Evolutionary conservation across 1,140 invertebrate genomes (phyloP), one percentile per base, ranked within the genome.

Genomic region (Eciton burchellii): DNA sequence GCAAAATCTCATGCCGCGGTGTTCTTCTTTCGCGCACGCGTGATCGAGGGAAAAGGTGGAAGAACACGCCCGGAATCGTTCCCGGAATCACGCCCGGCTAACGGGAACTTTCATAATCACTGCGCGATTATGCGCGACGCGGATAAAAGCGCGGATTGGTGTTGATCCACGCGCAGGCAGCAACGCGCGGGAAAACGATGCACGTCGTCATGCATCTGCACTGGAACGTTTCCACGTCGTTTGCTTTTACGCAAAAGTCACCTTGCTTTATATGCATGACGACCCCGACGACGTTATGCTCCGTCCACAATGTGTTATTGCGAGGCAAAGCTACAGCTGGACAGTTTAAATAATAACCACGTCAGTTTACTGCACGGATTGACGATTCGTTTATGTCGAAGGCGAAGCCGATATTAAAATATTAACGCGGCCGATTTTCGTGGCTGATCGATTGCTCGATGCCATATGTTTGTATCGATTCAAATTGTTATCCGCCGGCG

Each of bases 311-410:
- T 59, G 14, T 16, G 26, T n/a, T 45, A 60, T 47, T 60, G 60
- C 1, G 35, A 59, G 47, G 19, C n/a, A 0, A 49, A 19, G 35
- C 0, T 1, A 21, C 43, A 21, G 1, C 35, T 41, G 0, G 19
- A 6, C 41, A 73, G 60, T 73, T 73, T 73, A 5, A 52, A 65
- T 76, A 41, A 76, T 65, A 24, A 47, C 6, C 41, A 21, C 47
- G 3, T 62, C 49, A 1, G 41, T 19, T 49, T 21, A 0, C 0
- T 11, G 12, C 9, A 3, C n/a, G 24, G 47, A 49, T 52, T 63
- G 63, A 49, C 41, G 35, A 63, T 12, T 29, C 29, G 24, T n/a
- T 19, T 49, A 29, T 1, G 49, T 12, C 8, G 12, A 0, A n/a
- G n/a, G n/a, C 14, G 49, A 35, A 21, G 0, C 12, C 59, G 11